Evolutionary conservation across 2,113 vertebrate species (phyloP), one percentile per base, ranked within the genome.

Genomic region (Notarius quadriscutis): DNA sequence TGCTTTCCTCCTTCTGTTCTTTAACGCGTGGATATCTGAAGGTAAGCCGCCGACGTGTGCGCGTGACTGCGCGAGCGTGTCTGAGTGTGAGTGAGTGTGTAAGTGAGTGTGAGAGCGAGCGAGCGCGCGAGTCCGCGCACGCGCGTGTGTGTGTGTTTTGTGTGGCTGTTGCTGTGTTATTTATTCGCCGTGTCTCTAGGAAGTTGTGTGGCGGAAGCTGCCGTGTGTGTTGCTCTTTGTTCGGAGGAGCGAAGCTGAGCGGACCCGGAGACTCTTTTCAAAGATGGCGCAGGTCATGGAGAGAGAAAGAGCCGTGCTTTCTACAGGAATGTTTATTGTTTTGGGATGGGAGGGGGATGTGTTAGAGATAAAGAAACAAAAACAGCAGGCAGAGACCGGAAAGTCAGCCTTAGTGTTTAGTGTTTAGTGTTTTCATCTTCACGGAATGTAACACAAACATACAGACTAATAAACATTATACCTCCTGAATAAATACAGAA

Each of bases 251-350:
- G 55, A 75, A 84, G 83, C 69, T 75, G 79, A 87, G 79, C 86
- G 60, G 88, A 90, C 87, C 87, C 87, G 91, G 92, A 92, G 92
- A 93, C 90, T 91, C 86, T 93, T 92, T 93, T 93, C 94, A 95
- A 96, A 96, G 95, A 96, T 96, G 95, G 95, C 95, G 95, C 95
- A 92, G 95, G 93, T 95, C 94, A 92, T 41, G 41, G 92, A 20
- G 79, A 86, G 91, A 90, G 92, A 83, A 91, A 91, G 92, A 94
- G 91, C 89, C 88, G 91, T 85, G 88, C 93, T 93, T 93, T 92
- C 92, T 90, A 92, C 72, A 92, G 91, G 93, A 94, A 94, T 94
- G 91, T 93, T 92, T 93, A 92, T 95, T 94, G 93, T 94, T 90
- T 83, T 50, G 51, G 14, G 41, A 41, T 41, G 41, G 25, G 58